phyloP scores from a whole-genome alignment of 1,140 invertebrate genomes.

The Drosophila quadrilineata region DNA sequence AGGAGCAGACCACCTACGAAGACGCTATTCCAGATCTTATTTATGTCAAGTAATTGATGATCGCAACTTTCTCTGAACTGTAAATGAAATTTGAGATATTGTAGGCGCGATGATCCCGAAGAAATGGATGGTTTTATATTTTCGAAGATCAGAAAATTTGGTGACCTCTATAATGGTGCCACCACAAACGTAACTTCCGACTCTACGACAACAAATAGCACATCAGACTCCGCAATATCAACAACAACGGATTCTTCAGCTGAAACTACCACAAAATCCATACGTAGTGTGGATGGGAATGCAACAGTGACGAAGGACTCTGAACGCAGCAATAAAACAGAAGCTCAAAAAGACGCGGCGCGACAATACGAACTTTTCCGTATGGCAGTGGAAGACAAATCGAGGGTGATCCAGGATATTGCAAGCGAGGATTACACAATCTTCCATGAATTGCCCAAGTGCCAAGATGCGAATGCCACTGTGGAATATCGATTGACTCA shows the following conservation, averaged over 20 bases:
- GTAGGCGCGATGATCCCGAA: no score
- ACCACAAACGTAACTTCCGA: no score
- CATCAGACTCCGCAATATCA: no score
- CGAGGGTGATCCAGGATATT: slow-evolving; percentile 41
- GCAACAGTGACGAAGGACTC: neutral
- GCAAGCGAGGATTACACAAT: slow-evolving; percentile 30
- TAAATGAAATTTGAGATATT: no score
- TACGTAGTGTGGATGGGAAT: neutral
- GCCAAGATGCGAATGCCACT: slow-evolving; percentile 30
- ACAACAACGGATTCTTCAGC: no score
- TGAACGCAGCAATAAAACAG: neutral
- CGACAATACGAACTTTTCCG: slow-evolving; percentile 34
- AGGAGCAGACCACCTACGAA: slow-evolving; percentile 58
- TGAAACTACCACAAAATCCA: no score
- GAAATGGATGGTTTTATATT: no score
- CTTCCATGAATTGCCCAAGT: slow-evolving; percentile 30
- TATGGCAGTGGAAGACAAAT: slow-evolving; percentile 10
- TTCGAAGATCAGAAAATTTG: no score
- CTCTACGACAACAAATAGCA: no score
- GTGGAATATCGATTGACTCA: slow-evolving; percentile 45
- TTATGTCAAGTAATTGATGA: slow-evolving; percentile 54
- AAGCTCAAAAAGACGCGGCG: neutral
- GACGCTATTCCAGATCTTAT: slow-evolving; percentile 62
- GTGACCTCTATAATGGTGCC: no score
- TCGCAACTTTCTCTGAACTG: neutral